These are phyloP conservation scores for Lithobates sylvaticus DNA, from an alignment of 2,797 vertebrate genomes.

Conservation along the genomic window DNA sequence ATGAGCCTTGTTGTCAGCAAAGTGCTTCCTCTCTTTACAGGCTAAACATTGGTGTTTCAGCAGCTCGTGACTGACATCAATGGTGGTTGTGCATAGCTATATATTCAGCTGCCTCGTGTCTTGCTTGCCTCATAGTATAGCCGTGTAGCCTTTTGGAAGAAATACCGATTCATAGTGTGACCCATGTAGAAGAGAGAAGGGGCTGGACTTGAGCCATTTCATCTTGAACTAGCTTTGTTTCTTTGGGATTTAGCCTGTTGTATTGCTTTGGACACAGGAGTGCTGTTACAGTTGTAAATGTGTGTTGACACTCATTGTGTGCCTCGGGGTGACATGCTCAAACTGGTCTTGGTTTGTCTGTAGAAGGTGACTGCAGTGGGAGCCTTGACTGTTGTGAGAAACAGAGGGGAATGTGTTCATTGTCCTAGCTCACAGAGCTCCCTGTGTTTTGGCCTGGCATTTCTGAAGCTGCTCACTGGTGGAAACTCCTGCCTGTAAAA, in stretches of 20 bases:
- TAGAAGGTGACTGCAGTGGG: conserved; percentile 58
- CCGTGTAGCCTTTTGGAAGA: too few species aligned
- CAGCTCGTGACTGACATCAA: too few species aligned
- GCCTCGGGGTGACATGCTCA: conserved; percentile 20
- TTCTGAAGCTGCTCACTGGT: conserved; percentile 66
- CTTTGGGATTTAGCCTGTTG: not conserved
- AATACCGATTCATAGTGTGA: too few species aligned
- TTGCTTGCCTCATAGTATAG: too few species aligned
- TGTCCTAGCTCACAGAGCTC: conserved; percentile 72
- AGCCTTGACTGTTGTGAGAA: conserved; percentile 59
- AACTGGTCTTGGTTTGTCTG: conserved; percentile 32
- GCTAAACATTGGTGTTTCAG: too few species aligned
- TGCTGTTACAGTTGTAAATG: conserved; percentile 5
- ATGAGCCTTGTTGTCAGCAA: too few species aligned
- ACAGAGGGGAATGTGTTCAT: conserved; percentile 68
- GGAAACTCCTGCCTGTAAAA: conserved; percentile 66
- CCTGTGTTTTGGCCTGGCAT: conserved; percentile 73
- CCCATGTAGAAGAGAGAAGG: too few species aligned
- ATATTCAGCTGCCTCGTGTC: too few species aligned
- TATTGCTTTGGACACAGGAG: not conserved
- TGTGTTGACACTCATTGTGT: conserved; percentile 32
- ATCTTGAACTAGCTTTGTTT: not conserved
- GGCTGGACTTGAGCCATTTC: not conserved
- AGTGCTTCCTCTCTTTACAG: too few species aligned
- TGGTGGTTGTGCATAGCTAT: too few species aligned